Evolutionary conservation across 2,888 invertebrate genomes (phyloP).

Genomic region (Cheilosia soror): DNA sequence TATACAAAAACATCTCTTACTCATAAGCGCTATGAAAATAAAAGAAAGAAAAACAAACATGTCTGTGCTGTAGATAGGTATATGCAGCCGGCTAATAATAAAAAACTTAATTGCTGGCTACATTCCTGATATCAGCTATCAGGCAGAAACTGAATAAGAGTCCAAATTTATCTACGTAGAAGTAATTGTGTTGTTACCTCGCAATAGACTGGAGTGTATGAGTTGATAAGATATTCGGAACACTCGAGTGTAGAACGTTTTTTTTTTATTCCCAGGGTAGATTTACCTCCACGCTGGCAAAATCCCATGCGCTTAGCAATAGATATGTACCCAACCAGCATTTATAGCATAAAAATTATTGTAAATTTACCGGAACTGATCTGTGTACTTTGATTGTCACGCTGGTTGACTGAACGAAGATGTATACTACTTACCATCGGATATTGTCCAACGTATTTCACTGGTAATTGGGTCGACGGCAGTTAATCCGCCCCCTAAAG

Average conservation of each 20-base stretch:
- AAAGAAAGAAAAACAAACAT: not conserved
- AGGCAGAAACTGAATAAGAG: not conserved
- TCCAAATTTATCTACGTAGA: constrained; percentile 15
- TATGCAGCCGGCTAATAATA: not conserved
- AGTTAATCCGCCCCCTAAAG: constrained; percentile 95
- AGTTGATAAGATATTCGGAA: constrained; percentile 47
- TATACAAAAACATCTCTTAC: not conserved
- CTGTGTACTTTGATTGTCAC: constrained; percentile 45
- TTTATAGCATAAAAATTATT: not conserved
- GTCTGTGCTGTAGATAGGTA: not conserved
- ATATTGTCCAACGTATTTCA: constrained; percentile 94
- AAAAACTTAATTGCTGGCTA: constrained; percentile 17
- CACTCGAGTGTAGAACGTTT: not conserved
- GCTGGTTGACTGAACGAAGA: constrained; percentile 6
- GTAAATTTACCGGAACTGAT: constrained; percentile 22
- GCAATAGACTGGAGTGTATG: constrained; percentile 6
- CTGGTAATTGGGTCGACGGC: constrained; percentile 95
- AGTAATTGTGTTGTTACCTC: not conserved
- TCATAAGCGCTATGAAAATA: not conserved
- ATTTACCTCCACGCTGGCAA: constrained; percentile 67
- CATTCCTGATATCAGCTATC: constrained; percentile 10
- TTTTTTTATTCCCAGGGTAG: not conserved
- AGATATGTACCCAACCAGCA: not conserved
- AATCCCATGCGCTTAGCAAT: constrained; percentile 5
- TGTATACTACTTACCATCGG: constrained; percentile 88